These are phyloP conservation scores for Pteropus alecto DNA, from an alignment of 2,113 vertebrate genomes.

Conservation along the genomic window DNA sequence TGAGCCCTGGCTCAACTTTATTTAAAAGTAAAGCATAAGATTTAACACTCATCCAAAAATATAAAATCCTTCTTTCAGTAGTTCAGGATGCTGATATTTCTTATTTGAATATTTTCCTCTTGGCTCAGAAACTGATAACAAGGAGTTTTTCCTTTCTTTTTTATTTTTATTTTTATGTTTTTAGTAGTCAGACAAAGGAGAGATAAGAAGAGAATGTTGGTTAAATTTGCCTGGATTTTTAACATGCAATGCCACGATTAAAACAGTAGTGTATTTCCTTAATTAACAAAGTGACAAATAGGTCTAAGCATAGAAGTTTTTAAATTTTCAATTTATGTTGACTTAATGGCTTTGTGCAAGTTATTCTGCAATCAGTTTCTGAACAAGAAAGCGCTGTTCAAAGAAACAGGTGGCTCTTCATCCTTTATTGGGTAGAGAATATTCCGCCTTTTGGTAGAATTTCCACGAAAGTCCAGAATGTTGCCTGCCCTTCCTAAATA, in stretches of 20 bases:
- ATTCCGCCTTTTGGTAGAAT: background rate
- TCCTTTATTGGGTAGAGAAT: background rate
- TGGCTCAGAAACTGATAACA: slow-evolving; percentile 7
- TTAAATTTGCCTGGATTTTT: background rate
- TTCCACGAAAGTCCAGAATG: background rate
- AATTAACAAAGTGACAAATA: background rate
- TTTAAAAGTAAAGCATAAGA: slow-evolving; percentile 57
- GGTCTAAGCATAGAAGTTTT: background rate
- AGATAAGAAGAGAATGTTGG: background rate
- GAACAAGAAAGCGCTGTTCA: background rate
- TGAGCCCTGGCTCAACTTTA: slow-evolving; percentile 57
- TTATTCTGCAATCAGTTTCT: background rate
- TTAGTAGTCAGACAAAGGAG: background rate
- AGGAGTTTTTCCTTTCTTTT: background rate
- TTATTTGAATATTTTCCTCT: slow-evolving; percentile 37
- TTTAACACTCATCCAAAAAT: slow-evolving; percentile 37
- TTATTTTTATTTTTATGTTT: background rate
- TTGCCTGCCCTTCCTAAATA: background rate
- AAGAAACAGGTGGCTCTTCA: background rate
- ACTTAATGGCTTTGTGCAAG: background rate
- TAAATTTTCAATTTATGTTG: background rate
- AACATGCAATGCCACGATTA: background rate
- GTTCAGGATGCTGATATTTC: background rate
- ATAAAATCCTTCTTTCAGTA: slow-evolving; percentile 2
- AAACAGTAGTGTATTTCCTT: background rate